Conservation (phyloP, 2,113 vertebrate species). For the Toxostoma redivivum region DNA sequence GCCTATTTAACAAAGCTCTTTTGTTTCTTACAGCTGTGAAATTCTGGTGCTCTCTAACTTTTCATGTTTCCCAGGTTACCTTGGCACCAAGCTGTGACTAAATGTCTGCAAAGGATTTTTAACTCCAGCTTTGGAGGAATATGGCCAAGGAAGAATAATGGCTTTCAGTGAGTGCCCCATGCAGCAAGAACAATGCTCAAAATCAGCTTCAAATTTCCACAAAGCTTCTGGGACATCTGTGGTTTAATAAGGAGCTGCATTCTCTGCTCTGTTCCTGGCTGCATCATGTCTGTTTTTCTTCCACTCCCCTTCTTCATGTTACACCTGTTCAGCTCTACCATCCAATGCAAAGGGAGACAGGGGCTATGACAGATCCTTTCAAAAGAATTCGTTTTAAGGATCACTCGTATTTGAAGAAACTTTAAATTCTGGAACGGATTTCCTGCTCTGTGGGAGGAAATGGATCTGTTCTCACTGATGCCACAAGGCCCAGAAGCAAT, state of each 20-base stretch:
- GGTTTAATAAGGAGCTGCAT: neutral
- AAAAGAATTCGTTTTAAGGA: neutral
- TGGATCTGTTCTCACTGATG: neutral
- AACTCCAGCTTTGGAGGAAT: neutral
- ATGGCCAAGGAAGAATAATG: neutral
- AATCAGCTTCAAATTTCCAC: neutral
- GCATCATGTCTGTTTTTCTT: neutral
- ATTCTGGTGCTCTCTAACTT: neutral
- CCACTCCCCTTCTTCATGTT: neutral
- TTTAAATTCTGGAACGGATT: neutral
- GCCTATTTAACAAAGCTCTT: conserved; percentile 30
- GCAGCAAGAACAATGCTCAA: neutral
- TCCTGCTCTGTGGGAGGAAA: neutral
- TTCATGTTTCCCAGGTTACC: conserved; percentile 31
- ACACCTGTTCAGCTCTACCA: neutral
- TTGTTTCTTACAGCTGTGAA: conserved; percentile 23
- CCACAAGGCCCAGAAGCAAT: neutral
- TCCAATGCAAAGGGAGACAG: neutral
- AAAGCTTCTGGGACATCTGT: neutral
- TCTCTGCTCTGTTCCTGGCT: neutral
- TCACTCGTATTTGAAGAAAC: neutral
- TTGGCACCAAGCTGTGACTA: conserved; percentile 12
- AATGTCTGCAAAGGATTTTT: neutral
- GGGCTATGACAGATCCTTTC: neutral
- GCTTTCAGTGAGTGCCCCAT: neutral